A percentile compares a stretch with the other conserved stretches of the same genome.
These are phyloP conservation scores for Cyclina sinensis DNA, from an alignment of 1,140 invertebrate species.

Conservation along the genomic window DNA sequence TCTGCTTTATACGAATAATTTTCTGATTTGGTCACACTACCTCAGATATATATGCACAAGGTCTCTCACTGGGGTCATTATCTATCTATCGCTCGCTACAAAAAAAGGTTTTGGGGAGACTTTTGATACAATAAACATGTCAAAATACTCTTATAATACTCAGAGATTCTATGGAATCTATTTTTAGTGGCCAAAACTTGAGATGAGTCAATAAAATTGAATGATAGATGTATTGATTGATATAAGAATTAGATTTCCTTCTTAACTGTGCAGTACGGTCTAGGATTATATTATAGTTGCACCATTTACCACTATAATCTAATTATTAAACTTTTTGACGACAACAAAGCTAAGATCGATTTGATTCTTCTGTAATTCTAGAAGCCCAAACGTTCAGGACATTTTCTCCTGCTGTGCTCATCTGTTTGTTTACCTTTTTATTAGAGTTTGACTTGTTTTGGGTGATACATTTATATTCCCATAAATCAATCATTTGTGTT, in stretches of 20 bases:
- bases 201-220: not conserved
- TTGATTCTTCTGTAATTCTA: not conserved
- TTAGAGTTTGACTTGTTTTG: not conserved
- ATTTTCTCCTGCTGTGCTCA: not conserved
- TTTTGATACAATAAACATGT: not conserved
- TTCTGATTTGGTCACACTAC: too few relatives aligned
- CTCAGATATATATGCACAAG: too few relatives aligned
- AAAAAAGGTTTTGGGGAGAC: not conserved
- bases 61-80: not conserved
- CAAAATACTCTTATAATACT: not conserved
- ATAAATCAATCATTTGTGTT: not conserved
- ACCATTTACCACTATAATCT: not conserved
- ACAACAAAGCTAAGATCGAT: not conserved
- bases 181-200: not conserved
- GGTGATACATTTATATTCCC: not conserved
- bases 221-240: conserved; percentile 6
- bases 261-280: not conserved
- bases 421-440: not conserved
- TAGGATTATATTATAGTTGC: not conserved
- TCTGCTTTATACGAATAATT: too few relatives aligned
- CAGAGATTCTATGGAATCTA: not conserved
- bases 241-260: conserved; percentile 8
- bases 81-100: too few relatives aligned
- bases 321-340: not conserved
- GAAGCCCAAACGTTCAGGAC: not conserved